Evolutionary conservation across 2,113 vertebrate species (phyloP).

Genomic region (Arvicanthis niloticus): DNA sequence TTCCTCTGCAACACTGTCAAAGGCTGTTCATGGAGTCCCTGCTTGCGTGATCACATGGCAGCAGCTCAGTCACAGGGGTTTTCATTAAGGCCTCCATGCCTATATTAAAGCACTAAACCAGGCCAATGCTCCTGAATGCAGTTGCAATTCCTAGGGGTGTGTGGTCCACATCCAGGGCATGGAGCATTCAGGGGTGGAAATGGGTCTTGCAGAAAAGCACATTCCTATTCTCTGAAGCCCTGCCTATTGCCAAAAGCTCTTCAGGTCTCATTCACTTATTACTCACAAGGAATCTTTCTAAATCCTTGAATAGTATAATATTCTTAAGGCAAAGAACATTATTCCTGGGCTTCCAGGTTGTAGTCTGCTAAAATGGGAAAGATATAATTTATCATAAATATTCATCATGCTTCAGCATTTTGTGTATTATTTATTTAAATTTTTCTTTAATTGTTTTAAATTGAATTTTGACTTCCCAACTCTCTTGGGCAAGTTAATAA

Average conservation of each 20-base stretch:
- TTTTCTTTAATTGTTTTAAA: neutral
- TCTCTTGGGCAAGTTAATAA: slow-evolving; percentile 34
- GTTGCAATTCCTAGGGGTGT: slow-evolving; percentile 60
- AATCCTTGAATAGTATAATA: neutral
- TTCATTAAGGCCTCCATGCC: neutral
- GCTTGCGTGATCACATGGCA: slow-evolving; percentile 6
- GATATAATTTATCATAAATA: neutral
- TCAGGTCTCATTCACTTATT: slow-evolving; percentile 48
- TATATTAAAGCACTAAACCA: slow-evolving; percentile 55
- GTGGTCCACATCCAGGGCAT: slow-evolving; percentile 54
- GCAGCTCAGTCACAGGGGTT: neutral
- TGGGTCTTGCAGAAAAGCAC: slow-evolving; percentile 81
- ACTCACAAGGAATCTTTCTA: slow-evolving; percentile 23
- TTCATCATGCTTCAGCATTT: neutral
- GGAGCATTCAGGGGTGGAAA: slow-evolving; percentile 78
- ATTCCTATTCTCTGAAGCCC: slow-evolving; percentile 44
- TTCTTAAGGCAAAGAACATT: slow-evolving; percentile 1
- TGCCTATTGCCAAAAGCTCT: slow-evolving; percentile 50
- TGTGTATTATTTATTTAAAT: neutral
- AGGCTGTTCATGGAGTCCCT: neutral
- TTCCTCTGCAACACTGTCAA: neutral
- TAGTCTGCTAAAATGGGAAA: neutral
- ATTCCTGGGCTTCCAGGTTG: neutral
- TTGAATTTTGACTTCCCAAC: neutral
- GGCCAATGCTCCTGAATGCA: slow-evolving; percentile 55